Percentiles rank a stretch among this genome's conserved stretches.
Conservation (phyloP, 2,113 vertebrate species). For the Pelusios castaneus region DNA sequence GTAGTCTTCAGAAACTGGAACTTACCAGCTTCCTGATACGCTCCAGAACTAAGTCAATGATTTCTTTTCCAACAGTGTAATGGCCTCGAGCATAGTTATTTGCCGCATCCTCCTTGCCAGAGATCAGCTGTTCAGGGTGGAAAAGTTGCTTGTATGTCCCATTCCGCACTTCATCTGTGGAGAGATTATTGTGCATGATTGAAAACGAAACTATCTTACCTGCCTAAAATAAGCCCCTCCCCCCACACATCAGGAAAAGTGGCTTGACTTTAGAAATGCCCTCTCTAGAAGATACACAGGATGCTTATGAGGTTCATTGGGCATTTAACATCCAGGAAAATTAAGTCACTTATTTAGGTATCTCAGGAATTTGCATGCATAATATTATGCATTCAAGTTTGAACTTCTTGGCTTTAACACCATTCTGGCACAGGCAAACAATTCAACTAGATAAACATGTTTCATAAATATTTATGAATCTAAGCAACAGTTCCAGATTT, state of each 20-base stretch:
- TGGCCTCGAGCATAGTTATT: slow-evolving; percentile 90
- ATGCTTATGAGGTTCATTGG: neutral
- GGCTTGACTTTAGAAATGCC: neutral
- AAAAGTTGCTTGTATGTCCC: slow-evolving; percentile 84
- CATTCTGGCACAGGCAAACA: neutral
- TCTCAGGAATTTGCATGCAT: neutral
- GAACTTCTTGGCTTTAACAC: neutral
- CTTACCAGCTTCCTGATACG: slow-evolving; percentile 85
- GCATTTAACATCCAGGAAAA: neutral
- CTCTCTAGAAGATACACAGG: neutral
- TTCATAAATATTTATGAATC: neutral
- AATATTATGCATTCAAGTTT: neutral
- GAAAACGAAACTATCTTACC: no score
- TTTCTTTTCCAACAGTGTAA: slow-evolving; percentile 88
- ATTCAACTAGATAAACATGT: neutral
- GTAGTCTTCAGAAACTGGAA: neutral
- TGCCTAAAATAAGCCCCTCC: neutral
- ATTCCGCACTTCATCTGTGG: slow-evolving; percentile 83
- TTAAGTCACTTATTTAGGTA: neutral
- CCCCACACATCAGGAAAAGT: neutral
- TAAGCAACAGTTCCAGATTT: neutral
- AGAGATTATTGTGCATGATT: neutral
- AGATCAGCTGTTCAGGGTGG: slow-evolving; percentile 89
- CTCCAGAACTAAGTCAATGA: slow-evolving; percentile 84
- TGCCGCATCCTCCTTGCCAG: slow-evolving; percentile 90